Conservation (phyloP, 2,888 invertebrate genomes). For the Belgica antarctica region DNA sequence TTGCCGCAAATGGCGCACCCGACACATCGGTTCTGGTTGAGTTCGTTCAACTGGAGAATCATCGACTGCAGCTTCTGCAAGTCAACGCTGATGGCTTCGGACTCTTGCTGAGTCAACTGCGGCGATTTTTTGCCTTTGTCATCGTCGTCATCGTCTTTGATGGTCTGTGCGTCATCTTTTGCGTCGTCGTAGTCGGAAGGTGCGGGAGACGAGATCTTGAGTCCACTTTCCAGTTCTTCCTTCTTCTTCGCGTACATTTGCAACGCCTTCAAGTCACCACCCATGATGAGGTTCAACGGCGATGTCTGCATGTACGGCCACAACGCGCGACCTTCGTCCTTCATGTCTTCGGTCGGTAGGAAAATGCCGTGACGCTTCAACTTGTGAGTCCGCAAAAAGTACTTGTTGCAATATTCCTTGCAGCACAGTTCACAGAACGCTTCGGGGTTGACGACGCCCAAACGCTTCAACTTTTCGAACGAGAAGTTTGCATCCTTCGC, state of each 20-base stretch:
- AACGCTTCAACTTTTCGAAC: constrained; percentile 68
- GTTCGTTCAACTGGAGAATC: constrained; percentile 82
- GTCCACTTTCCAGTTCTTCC: constrained; percentile 51
- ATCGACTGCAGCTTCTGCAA: constrained; percentile 85
- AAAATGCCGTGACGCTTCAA: constrained; percentile 88
- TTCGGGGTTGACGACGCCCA: constrained; percentile 81
- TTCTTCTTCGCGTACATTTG: constrained; percentile 43
- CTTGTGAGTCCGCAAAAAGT: constrained; percentile 88
- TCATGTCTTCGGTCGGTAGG: constrained; percentile 62
- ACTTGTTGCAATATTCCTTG: constrained; percentile 91
- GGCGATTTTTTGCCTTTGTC: constrained; percentile 38
- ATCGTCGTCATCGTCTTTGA: constrained; percentile 46
- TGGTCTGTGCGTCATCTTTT: constrained; percentile 44
- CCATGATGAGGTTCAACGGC: constrained; percentile 73
- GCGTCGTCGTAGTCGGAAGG: constrained; percentile 46
- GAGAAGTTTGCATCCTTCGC: constrained; percentile 71
- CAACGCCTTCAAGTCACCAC: constrained; percentile 47
- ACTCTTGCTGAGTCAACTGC: constrained; percentile 51
- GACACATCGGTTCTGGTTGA: constrained; percentile 62
- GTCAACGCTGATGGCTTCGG: constrained; percentile 75
- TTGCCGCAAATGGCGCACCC: constrained; percentile 69
- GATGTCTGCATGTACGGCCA: constrained; percentile 64
- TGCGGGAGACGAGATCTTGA: constrained; percentile 48
- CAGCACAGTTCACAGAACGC: constrained; percentile 93
- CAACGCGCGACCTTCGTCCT: constrained; percentile 49